These are phyloP conservation scores for Oscheius sp. DNA, from an alignment of 2,888 invertebrate species.

Conservation along the genomic window DNA sequence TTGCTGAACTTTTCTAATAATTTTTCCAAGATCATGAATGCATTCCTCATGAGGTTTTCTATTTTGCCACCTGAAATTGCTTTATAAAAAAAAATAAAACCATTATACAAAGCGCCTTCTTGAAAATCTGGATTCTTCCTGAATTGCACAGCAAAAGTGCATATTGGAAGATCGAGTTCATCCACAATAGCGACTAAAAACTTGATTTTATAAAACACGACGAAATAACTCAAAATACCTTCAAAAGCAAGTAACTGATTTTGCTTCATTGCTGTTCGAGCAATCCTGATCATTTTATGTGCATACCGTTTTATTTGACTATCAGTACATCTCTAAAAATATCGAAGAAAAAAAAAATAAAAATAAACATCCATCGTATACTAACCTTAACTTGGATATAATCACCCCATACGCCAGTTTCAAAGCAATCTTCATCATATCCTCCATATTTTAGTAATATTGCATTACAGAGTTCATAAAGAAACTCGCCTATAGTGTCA, in stretches of 20 bases:
- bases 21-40: background rate
- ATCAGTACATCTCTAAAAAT: constrained; percentile 15
- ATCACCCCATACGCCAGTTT: background rate
- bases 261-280: constrained; percentile 4
- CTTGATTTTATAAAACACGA: background rate
- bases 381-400: background rate
- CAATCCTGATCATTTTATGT: background rate
- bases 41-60: background rate
- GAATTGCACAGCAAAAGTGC: constrained; percentile 7
- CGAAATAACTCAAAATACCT: constrained; percentile 5
- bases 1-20: background rate
- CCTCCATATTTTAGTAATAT: constrained; percentile 20
- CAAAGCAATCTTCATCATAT: constrained; percentile 5
- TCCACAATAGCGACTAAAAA: constrained; percentile 22
- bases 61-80: constrained; percentile 9
- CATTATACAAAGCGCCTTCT: constrained; percentile 4
- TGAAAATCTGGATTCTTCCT: background rate
- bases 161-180: constrained; percentile 3
- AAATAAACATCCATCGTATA: too few species aligned
- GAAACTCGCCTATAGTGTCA: constrained; percentile 29
- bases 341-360: background rate
- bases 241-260: constrained; percentile 15
- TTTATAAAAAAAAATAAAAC: background rate
- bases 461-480: constrained; percentile 17
- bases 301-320: background rate